Evolutionary conservation across 2,888 invertebrate species (phyloP), one percentile per base, ranked within the genome.

Genomic region (Nipponacmea schrenckii): DNA sequence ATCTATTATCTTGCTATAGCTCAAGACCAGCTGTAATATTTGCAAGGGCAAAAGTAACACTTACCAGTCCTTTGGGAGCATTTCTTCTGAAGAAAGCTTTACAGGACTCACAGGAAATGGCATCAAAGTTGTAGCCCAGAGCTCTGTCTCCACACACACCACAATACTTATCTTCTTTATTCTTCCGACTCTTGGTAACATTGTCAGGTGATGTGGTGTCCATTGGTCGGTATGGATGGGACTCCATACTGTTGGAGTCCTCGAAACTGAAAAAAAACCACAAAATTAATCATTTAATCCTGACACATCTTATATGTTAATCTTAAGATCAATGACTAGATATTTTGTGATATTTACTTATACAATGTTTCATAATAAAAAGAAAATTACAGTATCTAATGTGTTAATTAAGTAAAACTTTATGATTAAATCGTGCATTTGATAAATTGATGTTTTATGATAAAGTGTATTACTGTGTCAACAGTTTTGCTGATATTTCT

Each of bases 51-150:
- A 45, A 62, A 20, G 50, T 39, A 31, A 20, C 8, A 83, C 87
- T 82, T 81, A 89, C 89, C 84, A 89, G 80, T 71, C 88, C 87
- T 80, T 89, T 89, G 20, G 88, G 88, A n/a, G 89, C 89, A 84
- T 89, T 89, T 71, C 89, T 69, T 69, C 89, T 79, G 81, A 89
- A 89, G 84, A 89, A 89, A 14, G 89, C 89, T 79, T 89, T 89
- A 79, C 89, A 88, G 0, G 87, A 88, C 80, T 89, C 89, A 77
- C 89, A 89, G n/a, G 88, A 88, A 70, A 89, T 88, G 82, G 89
- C 89, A 80, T 89, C 89, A 71, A 89, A 89, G 82, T 89, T 89
- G 82, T 88, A 89, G 45, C 88, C 88, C 27, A 89, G 84, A 8
- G 89, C 89, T 31, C 87, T 77, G 77, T 89, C 89, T 4, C 89